Base-by-base conservation (phyloP, 2,797 vertebrate species). In the Pangasius krempfi region DNA sequence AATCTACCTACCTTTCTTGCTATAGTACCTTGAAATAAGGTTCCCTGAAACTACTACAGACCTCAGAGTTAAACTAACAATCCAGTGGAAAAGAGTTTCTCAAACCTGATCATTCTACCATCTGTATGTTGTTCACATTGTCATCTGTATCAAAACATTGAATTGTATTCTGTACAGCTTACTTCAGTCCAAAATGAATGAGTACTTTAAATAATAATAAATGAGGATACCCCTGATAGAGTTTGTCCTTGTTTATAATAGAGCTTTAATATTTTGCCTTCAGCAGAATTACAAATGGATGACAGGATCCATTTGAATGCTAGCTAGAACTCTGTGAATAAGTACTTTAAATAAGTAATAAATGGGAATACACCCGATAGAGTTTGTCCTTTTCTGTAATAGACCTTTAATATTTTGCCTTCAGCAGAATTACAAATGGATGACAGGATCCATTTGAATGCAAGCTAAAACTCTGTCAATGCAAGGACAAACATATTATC, bases 61-160 rank as follows among this genome's bases (percentile, higher is more conserved):
- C 30, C 14, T 33, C 22, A 88, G 82, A 84, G 56, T 47, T 60
- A 52, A 88, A 81, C 60, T 73, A 73, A 89, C 52, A 84, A 40
- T 73, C 25, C 33, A 54, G 68, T 18, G 14, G 25, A 58, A 88
- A 70, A 88, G n/a, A 62, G 25, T 66, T 56, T 13, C 30, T 33
- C 52, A 89, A 76, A 85, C 1, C 5, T 62, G 14, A 40, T 44
- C 58, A 87, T 76, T 76, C 52, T 22, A 25, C 75, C 22, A 88
- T 86, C 84, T 89, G 72, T 84, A 90, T 86, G 64, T 87, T 88
- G 47, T 72, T 60, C 10, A 66, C 76, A 78, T 83, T 20, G 30
- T 27, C 66, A 72, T 87, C 60, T 78, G n/a, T 64, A 47, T 40
- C 58, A 14, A 44, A 60, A 81, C 12, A 60, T 33, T 56, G 1